Conservation (phyloP, 2,888 invertebrate species). For the Agapetus fuscipes region DNA sequence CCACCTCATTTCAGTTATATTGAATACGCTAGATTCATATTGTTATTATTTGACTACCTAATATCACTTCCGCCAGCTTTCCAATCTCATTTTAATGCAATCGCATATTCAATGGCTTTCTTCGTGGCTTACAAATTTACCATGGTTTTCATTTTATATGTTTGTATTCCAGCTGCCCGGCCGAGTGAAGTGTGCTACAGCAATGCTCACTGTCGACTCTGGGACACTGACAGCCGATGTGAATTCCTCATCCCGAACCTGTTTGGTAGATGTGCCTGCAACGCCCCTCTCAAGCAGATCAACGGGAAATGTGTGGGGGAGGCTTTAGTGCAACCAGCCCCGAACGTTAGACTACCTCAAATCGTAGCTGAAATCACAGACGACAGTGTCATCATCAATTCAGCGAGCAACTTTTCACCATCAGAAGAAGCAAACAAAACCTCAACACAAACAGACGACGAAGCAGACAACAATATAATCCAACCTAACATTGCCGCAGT, state of each 20-base stretch:
- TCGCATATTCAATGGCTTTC: too few species aligned
- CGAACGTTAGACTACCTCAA: slow-evolving; percentile 4
- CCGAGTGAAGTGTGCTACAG: slow-evolving; percentile 84
- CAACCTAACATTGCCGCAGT: slow-evolving; percentile 38
- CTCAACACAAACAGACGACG: slow-evolving; percentile 24
- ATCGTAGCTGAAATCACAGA: slow-evolving; percentile 26
- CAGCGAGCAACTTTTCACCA: slow-evolving; percentile 29
- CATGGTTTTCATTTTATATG: too few species aligned
- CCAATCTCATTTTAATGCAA: too few species aligned
- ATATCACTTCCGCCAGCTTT: too few species aligned
- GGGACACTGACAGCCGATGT: slow-evolving; percentile 75
- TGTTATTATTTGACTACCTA: too few species aligned
- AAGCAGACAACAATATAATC: slow-evolving; percentile 31
- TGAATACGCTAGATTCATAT: too few species aligned
- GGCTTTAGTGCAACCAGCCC: slow-evolving; percentile 23
- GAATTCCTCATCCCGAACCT: slow-evolving; percentile 84
- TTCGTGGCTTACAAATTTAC: too few species aligned
- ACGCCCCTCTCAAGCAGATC: slow-evolving; percentile 52
- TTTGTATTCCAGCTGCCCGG: slow-evolving; percentile 61
- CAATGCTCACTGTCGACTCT: slow-evolving; percentile 78
- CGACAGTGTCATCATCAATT: slow-evolving; percentile 37
- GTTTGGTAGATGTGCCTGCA: slow-evolving; percentile 81
- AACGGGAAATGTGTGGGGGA: slow-evolving; percentile 54
- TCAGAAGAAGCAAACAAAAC: slow-evolving; percentile 23
- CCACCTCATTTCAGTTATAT: too few species aligned